Base-by-base conservation (phyloP, 2,888 invertebrate species). In the Strigamia transsilvanica region DNA sequence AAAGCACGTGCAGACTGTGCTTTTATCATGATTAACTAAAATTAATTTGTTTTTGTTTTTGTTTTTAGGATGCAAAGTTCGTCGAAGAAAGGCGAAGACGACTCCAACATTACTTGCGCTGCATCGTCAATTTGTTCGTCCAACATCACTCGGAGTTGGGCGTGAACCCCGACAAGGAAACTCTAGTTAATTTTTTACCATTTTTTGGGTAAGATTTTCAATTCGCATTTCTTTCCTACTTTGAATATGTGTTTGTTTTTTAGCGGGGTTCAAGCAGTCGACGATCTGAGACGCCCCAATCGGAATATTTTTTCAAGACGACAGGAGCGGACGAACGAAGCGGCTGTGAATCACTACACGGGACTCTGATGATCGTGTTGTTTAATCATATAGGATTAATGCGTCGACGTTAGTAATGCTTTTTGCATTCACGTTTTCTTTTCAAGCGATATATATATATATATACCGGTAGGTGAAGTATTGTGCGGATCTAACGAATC, bases 61-160 rank as follows among this genome's bases (percentile, higher is more conserved):
- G n/a, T 2, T 18, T 3, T 61, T 61, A 89, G 88, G 88, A 88
- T 83, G 86, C 87, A 3, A 87, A 87, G 84, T 87, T 98, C 87
- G 98, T 98, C 38, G 97, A 98, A 88, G 93, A 93, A 84, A 90
- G 98, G 82, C 92, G 98, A 21, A 91, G 93, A 86, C 92, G 93
- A 83, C 89, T 98, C 82, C 97, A 98, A 88, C 92, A 93, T 82
- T 98, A 97, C 90, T 90, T 98, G 84, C 91, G 97, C 79, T 87
- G 86, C 82, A 90, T 97, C 23, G 90, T 97, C 83, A 92, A 94
- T 84, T 91, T 94, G 84, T 86, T 92, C 84, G 88, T 91, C 15
- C 90, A 91, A 84, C 90, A 90, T 85, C 91, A 95, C 88, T 93
- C 94, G 0, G 93, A 94, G 85, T 91, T 97, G 82, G 91, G 93